phyloP scores from a whole-genome alignment of 2,797 vertebrate species.

The Xenops minutus region DNA sequence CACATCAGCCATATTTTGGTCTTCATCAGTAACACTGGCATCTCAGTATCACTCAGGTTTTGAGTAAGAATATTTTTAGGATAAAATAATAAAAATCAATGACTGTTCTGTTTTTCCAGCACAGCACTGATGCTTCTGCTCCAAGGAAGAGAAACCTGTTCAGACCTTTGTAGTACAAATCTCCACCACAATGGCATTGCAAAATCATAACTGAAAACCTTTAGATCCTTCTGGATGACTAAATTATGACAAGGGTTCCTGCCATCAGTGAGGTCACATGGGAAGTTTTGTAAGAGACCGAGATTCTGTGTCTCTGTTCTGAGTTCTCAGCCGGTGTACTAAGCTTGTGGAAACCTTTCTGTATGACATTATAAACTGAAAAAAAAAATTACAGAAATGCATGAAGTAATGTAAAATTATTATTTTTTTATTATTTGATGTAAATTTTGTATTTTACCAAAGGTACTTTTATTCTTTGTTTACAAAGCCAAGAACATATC shows the following conservation, averaged over 20 bases:
- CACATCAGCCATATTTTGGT: background rate
- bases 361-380: background rate
- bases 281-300: background rate
- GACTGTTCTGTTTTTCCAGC: background rate
- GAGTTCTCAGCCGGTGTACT: background rate
- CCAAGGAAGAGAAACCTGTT: background rate
- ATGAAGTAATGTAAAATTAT: background rate
- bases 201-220: background rate
- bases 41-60: background rate
- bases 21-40: background rate
- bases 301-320: background rate
- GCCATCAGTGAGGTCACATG: background rate
- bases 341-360: background rate
- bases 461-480: constrained; percentile 22
- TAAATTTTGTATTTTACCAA: background rate
- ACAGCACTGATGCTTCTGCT: background rate
- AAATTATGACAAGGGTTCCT: background rate
- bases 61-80: background rate
- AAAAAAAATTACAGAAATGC: background rate
- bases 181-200: background rate
- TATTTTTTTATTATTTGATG: background rate
- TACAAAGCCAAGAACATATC: constrained; percentile 42
- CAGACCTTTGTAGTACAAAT: background rate
- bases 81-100: background rate
- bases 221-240: background rate